These are phyloP conservation scores for Smittia aterrima DNA, from an alignment of 2,888 invertebrate genomes.

Conservation along the genomic window DNA sequence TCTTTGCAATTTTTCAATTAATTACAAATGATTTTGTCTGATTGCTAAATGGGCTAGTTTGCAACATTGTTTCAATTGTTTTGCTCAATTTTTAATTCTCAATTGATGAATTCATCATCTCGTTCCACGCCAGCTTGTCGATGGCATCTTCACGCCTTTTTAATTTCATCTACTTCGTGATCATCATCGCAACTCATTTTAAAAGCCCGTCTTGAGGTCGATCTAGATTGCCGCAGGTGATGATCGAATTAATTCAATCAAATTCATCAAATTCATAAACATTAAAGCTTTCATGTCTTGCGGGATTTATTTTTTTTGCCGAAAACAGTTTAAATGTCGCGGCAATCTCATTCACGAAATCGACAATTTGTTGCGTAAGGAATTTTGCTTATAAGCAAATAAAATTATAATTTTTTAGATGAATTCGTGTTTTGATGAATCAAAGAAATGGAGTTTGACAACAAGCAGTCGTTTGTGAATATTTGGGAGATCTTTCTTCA, in stretches of 20 bases:
- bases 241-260: not conserved
- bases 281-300: not conserved
- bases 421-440: not conserved
- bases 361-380: not conserved
- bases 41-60: not conserved
- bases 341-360: not conserved
- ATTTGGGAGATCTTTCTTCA: not conserved
- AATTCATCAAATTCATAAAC: not conserved
- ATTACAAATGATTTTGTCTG: not conserved
- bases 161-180: not conserved
- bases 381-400: not conserved
- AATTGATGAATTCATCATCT: conserved; percentile 8
- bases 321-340: not conserved
- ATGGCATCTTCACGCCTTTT: conserved; percentile 8
- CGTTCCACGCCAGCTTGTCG: not conserved
- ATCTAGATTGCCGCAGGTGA: not conserved
- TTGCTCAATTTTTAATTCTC: not conserved
- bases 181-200: not conserved
- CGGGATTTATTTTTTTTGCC: not conserved
- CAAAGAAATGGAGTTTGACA: not conserved
- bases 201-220: not conserved
- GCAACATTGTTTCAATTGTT: not conserved
- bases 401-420: not conserved
- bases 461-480: not conserved
- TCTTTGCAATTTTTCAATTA: conserved; percentile 11